Evolutionary conservation across 2,797 vertebrate genomes (phyloP).

Genomic region (Silurus lanzhouensis): DNA sequence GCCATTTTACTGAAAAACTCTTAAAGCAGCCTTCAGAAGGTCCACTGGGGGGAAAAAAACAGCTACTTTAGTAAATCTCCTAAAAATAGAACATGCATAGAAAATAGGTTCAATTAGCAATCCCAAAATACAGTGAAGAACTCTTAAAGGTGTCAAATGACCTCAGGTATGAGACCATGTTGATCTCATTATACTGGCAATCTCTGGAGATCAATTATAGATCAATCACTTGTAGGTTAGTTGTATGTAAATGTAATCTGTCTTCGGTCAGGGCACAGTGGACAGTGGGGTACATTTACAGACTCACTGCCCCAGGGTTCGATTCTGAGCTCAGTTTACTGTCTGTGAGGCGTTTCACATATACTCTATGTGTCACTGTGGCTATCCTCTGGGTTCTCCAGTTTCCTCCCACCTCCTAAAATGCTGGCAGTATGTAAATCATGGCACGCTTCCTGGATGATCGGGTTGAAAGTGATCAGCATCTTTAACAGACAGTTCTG

Average conservation of each 20-base stretch:
- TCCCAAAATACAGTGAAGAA: neutral
- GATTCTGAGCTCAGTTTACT: neutral
- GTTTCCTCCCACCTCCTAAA: neutral
- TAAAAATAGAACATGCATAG: neutral
- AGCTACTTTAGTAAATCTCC: neutral
- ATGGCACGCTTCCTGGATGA: neutral
- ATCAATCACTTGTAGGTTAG: neutral
- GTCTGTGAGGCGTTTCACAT: neutral
- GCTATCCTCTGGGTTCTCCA: neutral
- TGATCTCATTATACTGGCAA: neutral
- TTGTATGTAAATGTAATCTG: neutral
- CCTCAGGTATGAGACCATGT: neutral
- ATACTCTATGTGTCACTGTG: neutral
- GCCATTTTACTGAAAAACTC: neutral
- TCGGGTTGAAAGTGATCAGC: neutral
- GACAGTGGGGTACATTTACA: neutral
- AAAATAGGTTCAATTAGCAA: neutral
- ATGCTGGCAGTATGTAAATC: neutral
- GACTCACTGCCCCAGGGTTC: neutral
- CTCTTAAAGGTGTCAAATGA: neutral
- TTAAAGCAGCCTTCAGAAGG: neutral
- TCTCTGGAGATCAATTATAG: conserved; percentile 2
- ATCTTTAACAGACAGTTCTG: neutral
- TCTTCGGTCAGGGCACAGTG: neutral
- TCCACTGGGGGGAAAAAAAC: neutral